Percentiles rank a stretch among this genome's conserved stretches.
Evolutionary conservation across 2,888 invertebrate species (phyloP).

Genomic region (Bellardia pandia): DNA sequence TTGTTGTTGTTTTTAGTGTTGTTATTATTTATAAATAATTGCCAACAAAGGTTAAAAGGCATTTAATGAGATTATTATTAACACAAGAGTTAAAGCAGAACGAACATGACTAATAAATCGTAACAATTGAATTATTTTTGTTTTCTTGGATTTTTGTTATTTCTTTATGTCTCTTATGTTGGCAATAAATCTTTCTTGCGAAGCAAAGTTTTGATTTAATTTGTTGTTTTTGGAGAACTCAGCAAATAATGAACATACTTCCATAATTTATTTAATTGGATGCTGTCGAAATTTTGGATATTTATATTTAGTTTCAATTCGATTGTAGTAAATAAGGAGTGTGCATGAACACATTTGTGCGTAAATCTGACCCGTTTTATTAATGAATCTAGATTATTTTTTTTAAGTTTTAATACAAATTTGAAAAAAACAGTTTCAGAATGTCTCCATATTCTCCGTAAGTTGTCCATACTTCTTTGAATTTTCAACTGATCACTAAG

Average conservation of each 20-base stretch:
- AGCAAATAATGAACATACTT: conserved; percentile 11
- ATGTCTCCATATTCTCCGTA: no score
- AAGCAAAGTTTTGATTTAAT: conserved; percentile 1
- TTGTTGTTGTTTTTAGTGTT: conserved; percentile 28
- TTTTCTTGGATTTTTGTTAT: neutral
- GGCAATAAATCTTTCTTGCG: neutral
- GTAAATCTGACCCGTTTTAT: no score
- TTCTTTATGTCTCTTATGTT: neutral
- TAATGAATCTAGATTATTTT: no score
- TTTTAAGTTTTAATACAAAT: no score
- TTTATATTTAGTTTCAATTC: no score
- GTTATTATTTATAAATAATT: conserved; percentile 47
- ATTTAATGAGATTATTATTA: conserved; percentile 46
- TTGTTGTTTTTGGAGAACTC: conserved; percentile 12
- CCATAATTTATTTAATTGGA: conserved; percentile 1
- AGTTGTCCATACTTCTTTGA: no score
- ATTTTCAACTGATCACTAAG: no score
- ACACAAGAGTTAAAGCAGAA: conserved; percentile 17
- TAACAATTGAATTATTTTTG: neutral
- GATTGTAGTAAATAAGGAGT: no score
- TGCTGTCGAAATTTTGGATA: neutral
- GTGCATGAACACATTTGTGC: no score
- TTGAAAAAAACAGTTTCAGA: no score
- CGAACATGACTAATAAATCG: conserved; percentile 35
- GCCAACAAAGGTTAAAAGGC: conserved; percentile 49